Conservation (phyloP, 2,888 invertebrate species). For the Neoitamus cyanurus region DNA sequence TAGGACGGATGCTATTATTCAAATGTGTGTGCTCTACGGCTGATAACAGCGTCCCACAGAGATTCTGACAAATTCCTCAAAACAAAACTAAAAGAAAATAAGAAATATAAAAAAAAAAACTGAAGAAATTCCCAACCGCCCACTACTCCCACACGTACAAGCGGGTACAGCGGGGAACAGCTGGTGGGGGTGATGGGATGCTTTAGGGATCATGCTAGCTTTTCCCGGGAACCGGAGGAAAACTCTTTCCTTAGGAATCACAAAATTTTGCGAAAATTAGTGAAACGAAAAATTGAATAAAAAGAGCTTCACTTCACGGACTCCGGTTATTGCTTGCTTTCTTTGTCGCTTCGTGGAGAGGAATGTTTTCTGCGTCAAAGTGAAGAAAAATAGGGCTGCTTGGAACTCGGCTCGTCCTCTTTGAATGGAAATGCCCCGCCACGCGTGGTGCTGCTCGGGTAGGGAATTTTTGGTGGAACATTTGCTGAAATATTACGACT, state of each 20-base stretch:
- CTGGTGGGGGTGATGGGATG: not conserved
- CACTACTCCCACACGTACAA: not conserved
- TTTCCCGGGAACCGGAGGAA: not conserved
- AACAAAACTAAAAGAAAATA: not conserved
- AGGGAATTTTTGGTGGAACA: not conserved
- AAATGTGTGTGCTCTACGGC: not conserved
- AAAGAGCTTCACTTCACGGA: not conserved
- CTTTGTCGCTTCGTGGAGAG: not conserved
- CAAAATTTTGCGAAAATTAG: not conserved
- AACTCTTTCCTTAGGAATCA: not conserved
- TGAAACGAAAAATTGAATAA: not conserved
- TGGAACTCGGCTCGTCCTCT: not conserved
- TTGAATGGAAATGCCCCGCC: not conserved
- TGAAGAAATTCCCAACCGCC: not conserved
- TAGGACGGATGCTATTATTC: not conserved
- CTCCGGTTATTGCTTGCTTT: not conserved
- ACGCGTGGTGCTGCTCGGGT: too few relatives aligned
- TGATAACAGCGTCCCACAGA: not conserved
- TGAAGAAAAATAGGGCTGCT: not conserved
- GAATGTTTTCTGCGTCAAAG: not conserved
- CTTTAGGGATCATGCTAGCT: not conserved
- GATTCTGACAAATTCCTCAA: conserved; percentile 5
- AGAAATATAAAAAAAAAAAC: not conserved
- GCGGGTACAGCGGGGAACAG: not conserved
- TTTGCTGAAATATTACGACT: not conserved